These are phyloP conservation scores for Astropecten irregularis DNA, from an alignment of 53 echinoderm and acorn worm species.

Conservation along the genomic window DNA sequence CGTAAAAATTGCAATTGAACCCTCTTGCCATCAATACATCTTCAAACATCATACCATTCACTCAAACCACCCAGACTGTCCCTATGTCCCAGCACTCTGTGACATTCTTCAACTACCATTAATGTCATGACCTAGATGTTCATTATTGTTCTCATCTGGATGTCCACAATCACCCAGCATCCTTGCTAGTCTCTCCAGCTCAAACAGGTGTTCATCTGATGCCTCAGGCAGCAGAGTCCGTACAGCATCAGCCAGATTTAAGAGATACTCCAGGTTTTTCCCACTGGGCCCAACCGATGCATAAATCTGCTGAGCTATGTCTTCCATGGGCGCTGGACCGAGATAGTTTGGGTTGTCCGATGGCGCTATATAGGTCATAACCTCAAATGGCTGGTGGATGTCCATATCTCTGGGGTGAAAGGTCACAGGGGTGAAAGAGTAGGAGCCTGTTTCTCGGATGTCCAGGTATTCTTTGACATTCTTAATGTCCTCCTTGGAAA, in stretches of 20 bases:
- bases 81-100: too few species aligned
- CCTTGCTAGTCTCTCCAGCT: conserved; percentile 71
- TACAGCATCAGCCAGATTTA: conserved; percentile 73
- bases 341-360: conserved; percentile 70
- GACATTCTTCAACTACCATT: neutral
- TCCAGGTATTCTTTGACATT: conserved; percentile 74
- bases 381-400: conserved; percentile 46
- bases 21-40: too few species aligned
- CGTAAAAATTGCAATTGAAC: too few species aligned
- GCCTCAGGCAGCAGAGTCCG: conserved; percentile 63
- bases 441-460: conserved; percentile 82
- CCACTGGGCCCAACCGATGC: conserved; percentile 80
- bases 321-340: conserved; percentile 79
- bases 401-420: conserved; percentile 75
- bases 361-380: conserved; percentile 71
- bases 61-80: too few species aligned
- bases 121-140: neutral
- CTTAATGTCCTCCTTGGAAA: conserved; percentile 54
- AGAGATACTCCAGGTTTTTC: conserved; percentile 78
- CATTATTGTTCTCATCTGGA: neutral
- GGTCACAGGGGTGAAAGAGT: conserved; percentile 55
- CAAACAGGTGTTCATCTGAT: conserved; percentile 78
- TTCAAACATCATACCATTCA: too few species aligned
- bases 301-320: conserved; percentile 81
- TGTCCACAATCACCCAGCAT: neutral